Evolutionary conservation across 2,888 invertebrate genomes (phyloP), one percentile per base, ranked within the genome.

Genomic region (Ornithoptera alexandrae): DNA sequence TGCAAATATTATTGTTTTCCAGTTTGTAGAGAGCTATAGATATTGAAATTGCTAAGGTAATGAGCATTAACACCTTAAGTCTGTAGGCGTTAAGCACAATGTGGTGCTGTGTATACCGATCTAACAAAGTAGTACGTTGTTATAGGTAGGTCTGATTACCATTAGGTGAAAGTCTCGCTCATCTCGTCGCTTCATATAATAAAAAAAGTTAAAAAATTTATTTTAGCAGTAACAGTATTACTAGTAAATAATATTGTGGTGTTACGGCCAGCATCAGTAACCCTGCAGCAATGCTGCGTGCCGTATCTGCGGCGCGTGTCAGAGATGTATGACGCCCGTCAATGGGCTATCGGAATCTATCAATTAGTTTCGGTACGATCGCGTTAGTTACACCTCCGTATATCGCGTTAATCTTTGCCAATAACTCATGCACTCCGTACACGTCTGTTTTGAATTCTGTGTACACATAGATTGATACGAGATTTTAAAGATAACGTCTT

Each of bases 261-360:
- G 53, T 53, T 53, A 15, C 20, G 57, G 20, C 20, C 57, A 58
- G 36, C 17, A 4, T 22, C 22, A n/a, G 61, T 58, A 63, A 63
- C 68, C 36, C 59, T 68, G 57, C 36, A 36, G 39, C 30, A 24
- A 22, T 62, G 46, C 22, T n/a, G n/a, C 66, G 67, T 70, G 70
- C 42, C 30, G 50, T 70, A 67, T 70, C 70, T 24, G 62, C 46
- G 30, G 36, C 69, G 62, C 58, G 65, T 70, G 70, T 53, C 62
- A n/a, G 50, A 56, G 63, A 59, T 53, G 62, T 70, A 70, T 22
- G 50, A 36, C 69, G 64, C 56, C 66, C 50, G 70, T 70, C 70
- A 59, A 59, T 64, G 64, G 59, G 59, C 64, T 67, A 70, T 70
- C 67, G 67, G 46, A 60, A 57, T 67, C 67, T 65, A 65, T 67